Conservation (phyloP, 1,140 invertebrate species). For the Trissolcus basalis region DNA sequence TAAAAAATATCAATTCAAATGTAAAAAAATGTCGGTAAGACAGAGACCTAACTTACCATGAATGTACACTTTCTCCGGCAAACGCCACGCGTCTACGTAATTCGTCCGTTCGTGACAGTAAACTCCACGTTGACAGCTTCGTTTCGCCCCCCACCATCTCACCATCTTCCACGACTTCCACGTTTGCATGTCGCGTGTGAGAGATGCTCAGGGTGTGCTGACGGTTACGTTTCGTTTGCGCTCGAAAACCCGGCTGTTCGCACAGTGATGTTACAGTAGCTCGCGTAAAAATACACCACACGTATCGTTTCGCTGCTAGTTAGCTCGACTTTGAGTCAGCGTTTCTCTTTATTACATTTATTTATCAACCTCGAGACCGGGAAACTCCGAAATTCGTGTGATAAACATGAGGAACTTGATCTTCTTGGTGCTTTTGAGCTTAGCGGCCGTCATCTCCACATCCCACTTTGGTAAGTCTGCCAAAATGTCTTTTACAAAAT, state of each 20-base stretch:
- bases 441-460: conserved; percentile 78
- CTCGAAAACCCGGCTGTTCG: background rate
- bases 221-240: conserved; percentile 18
- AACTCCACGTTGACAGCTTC: conserved; percentile 53
- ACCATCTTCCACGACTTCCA: conserved; percentile 44
- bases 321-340: conserved; percentile 4
- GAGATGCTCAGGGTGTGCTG: conserved; percentile 33
- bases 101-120: conserved; percentile 13
- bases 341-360: background rate
- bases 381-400: background rate
- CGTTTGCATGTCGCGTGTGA: conserved; percentile 49
- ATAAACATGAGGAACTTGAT: conserved; percentile 78
- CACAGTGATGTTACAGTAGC: conserved; percentile 22
- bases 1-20: too few species aligned
- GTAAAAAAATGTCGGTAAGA: background rate
- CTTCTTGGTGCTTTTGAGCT: conserved; percentile 76
- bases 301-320: background rate
- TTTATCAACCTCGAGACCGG: conserved; percentile 2
- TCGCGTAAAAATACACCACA: background rate
- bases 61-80: background rate
- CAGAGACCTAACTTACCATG: background rate
- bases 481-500: background rate
- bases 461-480: conserved; percentile 75
- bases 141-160: conserved; percentile 15
- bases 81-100: conserved; percentile 14